A percentile compares a stretch with the other conserved stretches of the same genome.
Conservation (phyloP, 2,113 vertebrate species). For the Ochotona curzoniae region DNA sequence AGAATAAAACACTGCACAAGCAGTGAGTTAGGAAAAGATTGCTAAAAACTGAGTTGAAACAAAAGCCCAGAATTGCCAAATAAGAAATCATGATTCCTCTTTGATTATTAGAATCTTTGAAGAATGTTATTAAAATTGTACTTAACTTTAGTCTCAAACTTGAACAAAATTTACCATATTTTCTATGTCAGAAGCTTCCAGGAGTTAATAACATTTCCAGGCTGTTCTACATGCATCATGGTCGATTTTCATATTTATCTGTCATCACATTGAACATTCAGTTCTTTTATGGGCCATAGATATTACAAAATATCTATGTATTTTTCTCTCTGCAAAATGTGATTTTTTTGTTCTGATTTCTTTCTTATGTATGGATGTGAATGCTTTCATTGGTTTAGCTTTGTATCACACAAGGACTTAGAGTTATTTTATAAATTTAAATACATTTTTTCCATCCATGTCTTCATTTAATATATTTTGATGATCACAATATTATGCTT, state of each 20-base stretch:
- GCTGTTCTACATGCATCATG: neutral
- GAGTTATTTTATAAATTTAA: constrained; percentile 22
- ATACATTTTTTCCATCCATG: neutral
- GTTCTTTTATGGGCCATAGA: neutral
- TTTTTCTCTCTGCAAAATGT: neutral
- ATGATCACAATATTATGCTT: neutral
- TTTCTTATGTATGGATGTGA: constrained; percentile 42
- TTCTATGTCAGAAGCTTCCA: constrained; percentile 3
- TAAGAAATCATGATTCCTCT: neutral
- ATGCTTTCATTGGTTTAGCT: neutral
- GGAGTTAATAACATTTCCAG: constrained; percentile 42
- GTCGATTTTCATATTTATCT: constrained; percentile 26
- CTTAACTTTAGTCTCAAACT: neutral
- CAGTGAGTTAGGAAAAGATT: neutral
- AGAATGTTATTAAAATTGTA: neutral
- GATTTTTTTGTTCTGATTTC: neutral
- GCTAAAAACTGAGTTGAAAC: neutral
- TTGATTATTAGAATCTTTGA: neutral
- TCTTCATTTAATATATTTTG: neutral
- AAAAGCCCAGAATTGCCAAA: neutral
- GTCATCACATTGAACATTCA: neutral
- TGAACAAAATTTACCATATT: neutral
- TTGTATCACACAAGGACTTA: neutral
- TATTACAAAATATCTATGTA: constrained; percentile 21
- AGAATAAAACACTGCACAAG: neutral